Evolutionary conservation across 2,113 vertebrate species (phyloP).

Genomic region (Epinephelus moara): DNA sequence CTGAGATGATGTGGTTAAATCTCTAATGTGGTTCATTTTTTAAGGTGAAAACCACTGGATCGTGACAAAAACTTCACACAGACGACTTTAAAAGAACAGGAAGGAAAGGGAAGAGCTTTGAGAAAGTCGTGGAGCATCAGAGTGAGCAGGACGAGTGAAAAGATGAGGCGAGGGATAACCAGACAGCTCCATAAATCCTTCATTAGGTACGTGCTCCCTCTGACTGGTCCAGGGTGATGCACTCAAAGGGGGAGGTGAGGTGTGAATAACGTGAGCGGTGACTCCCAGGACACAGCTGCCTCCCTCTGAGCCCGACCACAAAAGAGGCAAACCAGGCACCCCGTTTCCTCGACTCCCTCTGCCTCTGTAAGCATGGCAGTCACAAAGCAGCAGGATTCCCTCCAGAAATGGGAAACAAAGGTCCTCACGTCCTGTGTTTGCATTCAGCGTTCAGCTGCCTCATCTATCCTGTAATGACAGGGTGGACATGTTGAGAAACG

Average conservation of each 20-base stretch:
- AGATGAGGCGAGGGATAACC: conserved; percentile 29
- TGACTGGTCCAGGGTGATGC: conserved; percentile 46
- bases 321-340: conserved; percentile 49
- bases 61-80: conserved; percentile 15
- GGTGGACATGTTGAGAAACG: neutral
- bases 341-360: conserved; percentile 41
- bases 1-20: conserved; percentile 52
- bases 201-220: conserved; percentile 46
- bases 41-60: conserved; percentile 38
- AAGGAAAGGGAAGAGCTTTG: conserved; percentile 32
- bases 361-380: conserved; percentile 18
- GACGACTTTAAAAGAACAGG: conserved; percentile 25
- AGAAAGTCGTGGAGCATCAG: conserved; percentile 38
- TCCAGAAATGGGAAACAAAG: conserved; percentile 21
- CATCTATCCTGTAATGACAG: conserved; percentile 5
- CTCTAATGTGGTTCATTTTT: conserved; percentile 27
- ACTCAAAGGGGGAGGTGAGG: conserved; percentile 73
- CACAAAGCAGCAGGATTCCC: conserved; percentile 51
- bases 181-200: conserved; percentile 53
- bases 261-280: conserved; percentile 64
- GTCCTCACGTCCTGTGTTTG: conserved; percentile 18
- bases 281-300: conserved; percentile 71
- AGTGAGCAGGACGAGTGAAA: conserved; percentile 16
- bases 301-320: conserved; percentile 46
- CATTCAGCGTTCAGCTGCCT: neutral